phyloP scores from a whole-genome alignment of 2,113 vertebrate genomes.

The Melanostigma gelatinosum region DNA sequence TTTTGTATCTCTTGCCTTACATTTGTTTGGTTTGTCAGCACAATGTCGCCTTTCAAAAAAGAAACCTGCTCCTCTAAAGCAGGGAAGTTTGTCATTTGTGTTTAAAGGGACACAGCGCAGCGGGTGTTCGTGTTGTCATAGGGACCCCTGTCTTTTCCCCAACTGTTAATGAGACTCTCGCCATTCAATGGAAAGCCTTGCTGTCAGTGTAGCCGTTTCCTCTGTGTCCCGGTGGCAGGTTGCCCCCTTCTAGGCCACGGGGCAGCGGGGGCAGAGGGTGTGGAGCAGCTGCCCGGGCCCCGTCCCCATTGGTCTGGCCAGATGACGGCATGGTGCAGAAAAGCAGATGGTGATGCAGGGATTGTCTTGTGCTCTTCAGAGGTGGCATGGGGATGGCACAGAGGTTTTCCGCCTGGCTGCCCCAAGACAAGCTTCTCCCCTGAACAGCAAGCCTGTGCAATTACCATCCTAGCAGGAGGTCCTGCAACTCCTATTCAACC shows the following conservation, averaged over 20 bases:
- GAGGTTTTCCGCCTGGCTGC: slow-evolving; percentile 97
- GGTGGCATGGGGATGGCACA: slow-evolving; percentile 98
- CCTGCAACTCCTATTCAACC: slow-evolving; percentile 92
- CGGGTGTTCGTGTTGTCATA: slow-evolving; percentile 81
- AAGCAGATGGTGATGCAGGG: slow-evolving; percentile 94
- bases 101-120: slow-evolving; percentile 82
- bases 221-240: slow-evolving; percentile 83
- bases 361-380: slow-evolving; percentile 91
- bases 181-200: slow-evolving; percentile 81
- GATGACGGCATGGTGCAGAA: slow-evolving; percentile 91
- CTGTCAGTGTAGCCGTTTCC: slow-evolving; percentile 85
- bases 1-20: slow-evolving; percentile 72
- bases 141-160: slow-evolving; percentile 70
- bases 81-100: slow-evolving; percentile 82
- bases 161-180: slow-evolving; percentile 82
- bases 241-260: slow-evolving; percentile 76
- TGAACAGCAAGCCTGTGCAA: slow-evolving; percentile 93
- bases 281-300: slow-evolving; percentile 90
- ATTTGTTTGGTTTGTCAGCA: slow-evolving; percentile 79
- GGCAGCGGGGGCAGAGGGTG: slow-evolving; percentile 85
- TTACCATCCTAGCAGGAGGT: slow-evolving; percentile 96
- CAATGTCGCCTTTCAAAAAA: slow-evolving; percentile 81
- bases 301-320: slow-evolving; percentile 90
- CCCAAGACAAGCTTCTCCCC: slow-evolving; percentile 93
- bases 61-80: slow-evolving; percentile 74